phyloP scores from a whole-genome alignment of 2,888 invertebrate genomes.

The Arctia plantaginis region DNA sequence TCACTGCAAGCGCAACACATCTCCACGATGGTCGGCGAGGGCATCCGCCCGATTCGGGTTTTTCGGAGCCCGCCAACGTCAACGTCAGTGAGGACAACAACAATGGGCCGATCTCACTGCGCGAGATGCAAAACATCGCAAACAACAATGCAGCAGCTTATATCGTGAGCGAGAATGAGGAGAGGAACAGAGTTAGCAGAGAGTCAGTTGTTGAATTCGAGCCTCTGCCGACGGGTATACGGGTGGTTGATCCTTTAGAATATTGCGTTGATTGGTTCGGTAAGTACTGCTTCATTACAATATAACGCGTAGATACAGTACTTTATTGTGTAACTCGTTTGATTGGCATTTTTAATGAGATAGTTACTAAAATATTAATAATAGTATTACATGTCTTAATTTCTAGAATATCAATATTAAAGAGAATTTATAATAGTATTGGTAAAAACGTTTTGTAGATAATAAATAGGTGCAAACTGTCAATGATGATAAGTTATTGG shows the following conservation, averaged over 20 bases:
- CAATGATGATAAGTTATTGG: not conserved
- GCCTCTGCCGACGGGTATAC: conserved; percentile 72
- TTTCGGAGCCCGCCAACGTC: conserved; percentile 80
- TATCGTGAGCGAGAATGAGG: conserved; percentile 83
- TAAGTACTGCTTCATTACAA: conserved; percentile 53
- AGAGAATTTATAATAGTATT: not conserved
- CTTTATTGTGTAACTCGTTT: not conserved
- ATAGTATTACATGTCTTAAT: no score
- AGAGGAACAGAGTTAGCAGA: conserved; percentile 75
- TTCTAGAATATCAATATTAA: no score
- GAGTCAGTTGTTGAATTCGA: conserved; percentile 82
- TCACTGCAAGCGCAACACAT: conserved; percentile 77
- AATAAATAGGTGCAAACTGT: not conserved
- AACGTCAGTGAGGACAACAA: conserved; percentile 85
- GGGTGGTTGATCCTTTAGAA: conserved; percentile 76
- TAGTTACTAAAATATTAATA: not conserved
- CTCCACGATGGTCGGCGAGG: conserved; percentile 76
- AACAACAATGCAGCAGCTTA: conserved; percentile 85
- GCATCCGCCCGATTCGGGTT: conserved; percentile 78
- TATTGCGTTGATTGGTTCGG: conserved; percentile 82
- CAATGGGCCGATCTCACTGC: conserved; percentile 85
- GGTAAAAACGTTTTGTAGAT: not conserved
- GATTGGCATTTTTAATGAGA: not conserved
- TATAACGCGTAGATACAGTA: not conserved
- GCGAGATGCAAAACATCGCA: conserved; percentile 86